Evolutionary conservation across 1,140 invertebrate genomes (phyloP).

Genomic region (Formica selysi): DNA sequence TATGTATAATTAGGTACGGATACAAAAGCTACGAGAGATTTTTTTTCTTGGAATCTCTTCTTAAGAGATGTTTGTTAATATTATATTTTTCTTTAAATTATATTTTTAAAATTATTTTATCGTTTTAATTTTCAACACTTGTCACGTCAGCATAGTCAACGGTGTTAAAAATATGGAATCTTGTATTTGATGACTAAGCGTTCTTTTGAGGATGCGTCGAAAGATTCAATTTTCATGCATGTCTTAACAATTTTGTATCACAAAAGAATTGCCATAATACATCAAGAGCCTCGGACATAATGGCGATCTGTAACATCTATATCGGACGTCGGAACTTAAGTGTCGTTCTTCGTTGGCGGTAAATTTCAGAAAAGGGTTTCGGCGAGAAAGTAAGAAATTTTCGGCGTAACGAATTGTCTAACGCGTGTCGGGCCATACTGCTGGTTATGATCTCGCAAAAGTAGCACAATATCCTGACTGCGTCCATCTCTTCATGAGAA

Average conservation of each 20-base stretch:
- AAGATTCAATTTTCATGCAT: constrained; percentile 32
- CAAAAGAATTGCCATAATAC: constrained; percentile 31
- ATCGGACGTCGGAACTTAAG: background rate
- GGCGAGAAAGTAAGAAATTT: constrained; percentile 32
- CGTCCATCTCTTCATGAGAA: constrained; percentile 49
- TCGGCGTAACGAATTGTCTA: constrained; percentile 76
- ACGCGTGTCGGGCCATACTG: constrained; percentile 49
- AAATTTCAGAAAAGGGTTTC: constrained; percentile 67
- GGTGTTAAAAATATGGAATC: background rate
- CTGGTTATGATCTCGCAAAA: constrained; percentile 49
- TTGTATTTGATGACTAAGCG: background rate
- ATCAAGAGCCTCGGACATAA: background rate
- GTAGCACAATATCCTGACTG: constrained; percentile 46
- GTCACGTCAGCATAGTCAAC: background rate
- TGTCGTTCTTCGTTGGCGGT: constrained; percentile 5
- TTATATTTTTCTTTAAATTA: background rate
- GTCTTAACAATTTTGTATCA: constrained; percentile 1
- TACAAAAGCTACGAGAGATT: background rate
- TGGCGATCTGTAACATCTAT: background rate
- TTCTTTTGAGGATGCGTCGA: background rate
- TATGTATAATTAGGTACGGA: too few relatives aligned
- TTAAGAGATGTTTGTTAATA: background rate
- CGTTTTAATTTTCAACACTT: background rate
- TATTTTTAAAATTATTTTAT: background rate
- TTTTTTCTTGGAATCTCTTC: background rate